Evolutionary conservation across 2,888 invertebrate genomes (phyloP).

Genomic region (Panopea generosa): DNA sequence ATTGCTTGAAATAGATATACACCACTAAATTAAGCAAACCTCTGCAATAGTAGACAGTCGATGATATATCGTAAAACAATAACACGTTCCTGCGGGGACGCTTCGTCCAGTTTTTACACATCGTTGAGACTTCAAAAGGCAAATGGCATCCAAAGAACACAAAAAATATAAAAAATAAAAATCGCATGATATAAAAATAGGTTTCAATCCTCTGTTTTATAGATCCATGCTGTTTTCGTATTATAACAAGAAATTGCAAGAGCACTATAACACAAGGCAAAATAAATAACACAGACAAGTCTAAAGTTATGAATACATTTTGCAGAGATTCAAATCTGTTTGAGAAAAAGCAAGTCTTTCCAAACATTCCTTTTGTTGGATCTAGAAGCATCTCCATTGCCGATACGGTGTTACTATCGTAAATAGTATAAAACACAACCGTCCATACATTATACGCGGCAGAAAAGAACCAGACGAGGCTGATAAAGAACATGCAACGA

Average conservation of each 20-base stretch:
- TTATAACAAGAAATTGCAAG: conserved; percentile 57
- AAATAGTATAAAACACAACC: conserved; percentile 73
- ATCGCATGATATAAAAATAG: conserved; percentile 68
- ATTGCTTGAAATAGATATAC: conserved; percentile 78
- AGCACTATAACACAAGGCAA: conserved; percentile 59
- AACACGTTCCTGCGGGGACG: conserved; percentile 6
- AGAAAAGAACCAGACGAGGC: conserved; percentile 82
- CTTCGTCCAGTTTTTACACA: conserved; percentile 56
- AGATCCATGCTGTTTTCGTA: conserved; percentile 57
- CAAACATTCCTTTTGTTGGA: conserved; percentile 44
- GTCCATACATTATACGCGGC: conserved; percentile 82
- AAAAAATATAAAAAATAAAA: conserved; percentile 64
- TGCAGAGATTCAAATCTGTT: conserved; percentile 69
- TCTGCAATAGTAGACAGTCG: conserved; percentile 60
- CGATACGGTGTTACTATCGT: conserved; percentile 51
- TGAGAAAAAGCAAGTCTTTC: conserved; percentile 66
- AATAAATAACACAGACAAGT: conserved; percentile 71
- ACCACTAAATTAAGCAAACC: conserved; percentile 76
- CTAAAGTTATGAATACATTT: conserved; percentile 68
- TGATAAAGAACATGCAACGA: conserved; percentile 80
- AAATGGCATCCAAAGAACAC: conserved; percentile 64
- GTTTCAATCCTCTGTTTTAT: conserved; percentile 65
- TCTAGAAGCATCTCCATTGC: conserved; percentile 20
- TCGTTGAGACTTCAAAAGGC: conserved; percentile 73
- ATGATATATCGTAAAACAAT: conserved; percentile 51